These are phyloP conservation scores for Maccullochella peelii DNA, from an alignment of 2,113 vertebrate genomes.

Conservation along the genomic window DNA sequence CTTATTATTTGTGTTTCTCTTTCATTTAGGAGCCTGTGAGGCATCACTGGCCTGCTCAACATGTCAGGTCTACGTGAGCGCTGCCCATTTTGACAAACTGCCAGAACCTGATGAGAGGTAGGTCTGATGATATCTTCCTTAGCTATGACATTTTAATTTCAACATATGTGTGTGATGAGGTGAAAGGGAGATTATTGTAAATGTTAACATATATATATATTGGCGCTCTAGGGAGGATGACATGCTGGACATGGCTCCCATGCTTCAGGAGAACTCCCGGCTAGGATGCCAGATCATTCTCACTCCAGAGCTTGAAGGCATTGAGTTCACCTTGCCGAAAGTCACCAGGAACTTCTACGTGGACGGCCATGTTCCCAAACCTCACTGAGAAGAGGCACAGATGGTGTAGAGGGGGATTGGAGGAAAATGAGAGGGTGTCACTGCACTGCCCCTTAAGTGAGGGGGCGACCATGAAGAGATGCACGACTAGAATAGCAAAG, in stretches of 20 bases:
- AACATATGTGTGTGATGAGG: neutral
- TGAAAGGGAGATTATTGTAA: neutral
- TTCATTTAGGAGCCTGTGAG: conserved; percentile 89
- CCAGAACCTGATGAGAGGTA: conserved; percentile 90
- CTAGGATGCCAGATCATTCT: conserved; percentile 93
- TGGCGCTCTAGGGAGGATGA: conserved; percentile 88
- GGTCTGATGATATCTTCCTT: neutral
- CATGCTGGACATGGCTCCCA: conserved; percentile 94
- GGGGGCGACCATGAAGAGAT: conserved; percentile 17
- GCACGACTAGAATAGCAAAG: conserved; percentile 20
- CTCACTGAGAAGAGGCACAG: conserved; percentile 84
- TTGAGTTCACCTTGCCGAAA: conserved; percentile 89
- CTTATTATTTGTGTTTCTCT: conserved; percentile 10
- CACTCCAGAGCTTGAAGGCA: conserved; percentile 87
- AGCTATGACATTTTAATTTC: neutral
- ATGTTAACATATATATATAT: conserved; percentile 10
- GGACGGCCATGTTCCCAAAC: conserved; percentile 92
- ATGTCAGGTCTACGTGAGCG: conserved; percentile 91
- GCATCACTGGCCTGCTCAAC: conserved; percentile 94
- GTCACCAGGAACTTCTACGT: conserved; percentile 95
- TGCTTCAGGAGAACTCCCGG: conserved; percentile 92
- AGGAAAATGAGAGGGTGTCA: neutral
- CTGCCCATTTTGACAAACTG: conserved; percentile 83
- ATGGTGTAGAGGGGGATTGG: neutral
- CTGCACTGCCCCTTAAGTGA: neutral